A percentile compares a stretch with the other conserved stretches of the same genome.
Evolutionary conservation across 2,113 vertebrate species (phyloP).

Genomic region (Cranoglanis bouderius): DNA sequence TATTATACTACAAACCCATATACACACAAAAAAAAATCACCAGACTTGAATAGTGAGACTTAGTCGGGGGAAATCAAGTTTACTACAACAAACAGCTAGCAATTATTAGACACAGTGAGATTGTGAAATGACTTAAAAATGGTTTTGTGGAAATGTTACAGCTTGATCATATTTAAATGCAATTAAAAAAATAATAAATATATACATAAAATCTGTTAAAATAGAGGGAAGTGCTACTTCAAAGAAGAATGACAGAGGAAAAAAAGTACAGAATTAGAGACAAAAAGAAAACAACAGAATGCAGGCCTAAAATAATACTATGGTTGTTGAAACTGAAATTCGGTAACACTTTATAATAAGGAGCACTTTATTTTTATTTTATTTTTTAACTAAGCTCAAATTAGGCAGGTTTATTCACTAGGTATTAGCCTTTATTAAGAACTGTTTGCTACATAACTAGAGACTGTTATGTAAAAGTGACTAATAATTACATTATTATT

Average conservation of each 20-base stretch:
- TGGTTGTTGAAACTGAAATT: neutral
- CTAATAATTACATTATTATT: neutral
- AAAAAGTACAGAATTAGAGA: neutral
- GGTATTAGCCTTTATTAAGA: too few species aligned
- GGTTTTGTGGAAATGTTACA: neutral
- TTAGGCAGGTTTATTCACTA: neutral
- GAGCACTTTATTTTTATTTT: neutral
- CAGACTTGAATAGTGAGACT: neutral
- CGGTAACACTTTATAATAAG: neutral
- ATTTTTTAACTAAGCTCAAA: neutral
- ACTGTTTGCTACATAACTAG: neutral
- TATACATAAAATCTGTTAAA: neutral
- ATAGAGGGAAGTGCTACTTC: neutral
- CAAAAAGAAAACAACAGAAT: neutral
- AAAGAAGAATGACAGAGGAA: neutral
- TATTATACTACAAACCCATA: neutral
- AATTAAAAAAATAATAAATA: neutral
- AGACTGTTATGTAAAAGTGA: neutral
- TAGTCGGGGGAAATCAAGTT: neutral
- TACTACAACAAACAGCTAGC: conserved; percentile 6
- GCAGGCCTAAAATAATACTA: neutral
- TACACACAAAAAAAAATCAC: neutral
- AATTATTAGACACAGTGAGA: conserved; percentile 30
- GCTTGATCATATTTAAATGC: neutral
- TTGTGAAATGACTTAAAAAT: neutral